Evolutionary conservation across 2,888 invertebrate species (phyloP).

Genomic region (Junonia oenone): DNA sequence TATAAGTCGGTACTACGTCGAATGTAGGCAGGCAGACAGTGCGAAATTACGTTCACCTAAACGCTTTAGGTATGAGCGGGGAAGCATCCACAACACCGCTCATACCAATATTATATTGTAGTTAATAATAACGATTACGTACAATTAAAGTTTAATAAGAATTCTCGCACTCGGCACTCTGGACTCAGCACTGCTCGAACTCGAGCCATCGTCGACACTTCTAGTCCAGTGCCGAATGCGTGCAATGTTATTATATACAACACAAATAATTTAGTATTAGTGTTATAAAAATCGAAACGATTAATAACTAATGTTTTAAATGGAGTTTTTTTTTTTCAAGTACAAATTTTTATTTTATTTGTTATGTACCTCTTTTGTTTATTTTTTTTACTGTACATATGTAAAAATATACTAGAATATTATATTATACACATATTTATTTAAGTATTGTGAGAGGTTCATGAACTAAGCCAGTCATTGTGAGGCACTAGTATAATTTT

Average conservation of each 20-base stretch:
- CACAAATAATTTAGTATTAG: conserved; percentile 71
- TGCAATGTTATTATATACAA: conserved; percentile 51
- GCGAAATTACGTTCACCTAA: conserved; percentile 66
- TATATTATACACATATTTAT: conserved; percentile 74
- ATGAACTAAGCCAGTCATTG: conserved; percentile 52
- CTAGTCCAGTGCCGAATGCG: conserved; percentile 39
- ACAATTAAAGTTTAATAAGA: conserved; percentile 57
- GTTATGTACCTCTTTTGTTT: conserved; percentile 67
- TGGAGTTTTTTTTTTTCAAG: conserved; percentile 62
- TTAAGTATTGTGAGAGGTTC: conserved; percentile 64
- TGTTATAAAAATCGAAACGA: conserved; percentile 54
- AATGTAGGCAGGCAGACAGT: conserved; percentile 49
- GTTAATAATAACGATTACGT: conserved; percentile 71
- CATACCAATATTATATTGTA: conserved; percentile 78
- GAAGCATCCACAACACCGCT: conserved; percentile 76
- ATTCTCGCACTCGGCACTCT: conserved; percentile 42
- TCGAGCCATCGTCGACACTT: neutral
- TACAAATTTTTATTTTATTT: conserved; percentile 70
- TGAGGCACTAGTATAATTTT: conserved; percentile 47
- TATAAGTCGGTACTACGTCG: conserved; percentile 12
- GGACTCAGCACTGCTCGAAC: conserved; percentile 12
- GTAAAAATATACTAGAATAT: conserved; percentile 72
- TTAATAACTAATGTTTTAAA: conserved; percentile 53
- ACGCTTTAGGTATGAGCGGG: conserved; percentile 80
- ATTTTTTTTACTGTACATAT: conserved; percentile 69